phyloP scores from a whole-genome alignment of 2,888 invertebrate species.

The Scaptodrosophila latifasciaeformis region DNA sequence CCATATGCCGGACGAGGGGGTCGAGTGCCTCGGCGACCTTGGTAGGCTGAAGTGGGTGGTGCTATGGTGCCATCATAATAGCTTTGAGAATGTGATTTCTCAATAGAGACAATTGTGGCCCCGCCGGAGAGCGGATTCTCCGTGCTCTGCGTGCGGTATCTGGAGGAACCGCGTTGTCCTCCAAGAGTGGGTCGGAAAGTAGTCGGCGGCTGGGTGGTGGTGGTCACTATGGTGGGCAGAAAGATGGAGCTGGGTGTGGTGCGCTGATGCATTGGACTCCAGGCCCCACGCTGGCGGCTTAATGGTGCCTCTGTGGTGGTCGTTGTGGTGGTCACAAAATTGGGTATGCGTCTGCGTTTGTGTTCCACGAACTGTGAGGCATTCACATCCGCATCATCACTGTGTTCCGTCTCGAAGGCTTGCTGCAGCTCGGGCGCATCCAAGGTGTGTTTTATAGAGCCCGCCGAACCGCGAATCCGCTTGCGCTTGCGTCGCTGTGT shows the following conservation, averaged over 20 bases:
- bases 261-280: slow-evolving; percentile 67
- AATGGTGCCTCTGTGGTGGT: slow-evolving; percentile 29
- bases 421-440: slow-evolving; percentile 70
- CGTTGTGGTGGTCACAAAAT: slow-evolving; percentile 18
- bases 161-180: slow-evolving; percentile 32
- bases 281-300: slow-evolving; percentile 30
- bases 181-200: slow-evolving; percentile 1
- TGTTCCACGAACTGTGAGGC: slow-evolving; percentile 56
- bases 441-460: slow-evolving; percentile 63
- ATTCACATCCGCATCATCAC: slow-evolving; percentile 42
- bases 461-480: slow-evolving; percentile 22
- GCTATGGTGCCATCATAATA: slow-evolving; percentile 73
- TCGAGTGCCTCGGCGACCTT: slow-evolving; percentile 26
- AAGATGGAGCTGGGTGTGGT: slow-evolving; percentile 35
- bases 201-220: slow-evolving; percentile 17
- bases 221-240: slow-evolving; percentile 44
- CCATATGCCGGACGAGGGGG: slow-evolving; percentile 35
- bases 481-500: slow-evolving; percentile 51
- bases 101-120: slow-evolving; percentile 63
- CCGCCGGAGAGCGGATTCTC: neutral
- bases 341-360: slow-evolving; percentile 34
- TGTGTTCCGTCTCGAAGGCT: slow-evolving; percentile 64
- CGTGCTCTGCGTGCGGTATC: slow-evolving; percentile 22
- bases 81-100: slow-evolving; percentile 74
- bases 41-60: slow-evolving; percentile 31